phyloP scores from a whole-genome alignment of 2,888 invertebrate genomes.

The Drosophila diplacantha region DNA sequence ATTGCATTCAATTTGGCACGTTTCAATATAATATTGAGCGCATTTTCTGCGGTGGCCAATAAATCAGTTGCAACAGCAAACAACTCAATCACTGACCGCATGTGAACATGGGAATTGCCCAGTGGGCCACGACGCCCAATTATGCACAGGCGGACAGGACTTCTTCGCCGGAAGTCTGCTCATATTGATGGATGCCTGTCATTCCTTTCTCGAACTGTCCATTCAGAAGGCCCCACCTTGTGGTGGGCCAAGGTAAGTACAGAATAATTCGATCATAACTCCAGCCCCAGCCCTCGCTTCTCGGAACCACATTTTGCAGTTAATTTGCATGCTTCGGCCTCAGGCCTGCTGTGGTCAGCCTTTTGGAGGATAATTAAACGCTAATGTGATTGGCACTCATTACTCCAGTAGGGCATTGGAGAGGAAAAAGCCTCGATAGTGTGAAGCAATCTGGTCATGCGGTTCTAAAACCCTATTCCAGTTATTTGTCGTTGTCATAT shows the following conservation, averaged over 20 bases:
- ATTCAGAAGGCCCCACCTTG: conserved; percentile 10
- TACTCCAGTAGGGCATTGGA: background rate
- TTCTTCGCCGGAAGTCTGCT: background rate
- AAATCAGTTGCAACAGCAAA: conserved; percentile 48
- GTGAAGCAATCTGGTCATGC: background rate
- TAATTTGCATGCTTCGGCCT: conserved; percentile 43
- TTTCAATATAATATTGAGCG: conserved; percentile 45
- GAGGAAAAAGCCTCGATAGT: background rate
- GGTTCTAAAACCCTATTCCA: too few species aligned
- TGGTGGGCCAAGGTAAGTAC: conserved; percentile 10
- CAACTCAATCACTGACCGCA: conserved; percentile 36
- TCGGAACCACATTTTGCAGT: conserved; percentile 41
- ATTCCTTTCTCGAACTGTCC: background rate
- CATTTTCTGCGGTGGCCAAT: conserved; percentile 42
- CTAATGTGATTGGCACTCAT: conserved; percentile 39
- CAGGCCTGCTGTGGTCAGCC: conserved; percentile 29
- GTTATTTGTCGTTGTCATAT: background rate
- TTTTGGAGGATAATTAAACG: conserved; percentile 48
- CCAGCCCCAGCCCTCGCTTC: too few species aligned
- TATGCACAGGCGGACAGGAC: background rate
- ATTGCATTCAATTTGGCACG: conserved; percentile 46
- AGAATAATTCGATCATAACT: conserved; percentile 20
- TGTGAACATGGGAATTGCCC: conserved; percentile 11
- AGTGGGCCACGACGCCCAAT: conserved; percentile 22
- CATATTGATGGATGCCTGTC: conserved; percentile 2